Evolutionary conservation across 2,888 invertebrate genomes (phyloP).

Genomic region (Resseliella maxima): DNA sequence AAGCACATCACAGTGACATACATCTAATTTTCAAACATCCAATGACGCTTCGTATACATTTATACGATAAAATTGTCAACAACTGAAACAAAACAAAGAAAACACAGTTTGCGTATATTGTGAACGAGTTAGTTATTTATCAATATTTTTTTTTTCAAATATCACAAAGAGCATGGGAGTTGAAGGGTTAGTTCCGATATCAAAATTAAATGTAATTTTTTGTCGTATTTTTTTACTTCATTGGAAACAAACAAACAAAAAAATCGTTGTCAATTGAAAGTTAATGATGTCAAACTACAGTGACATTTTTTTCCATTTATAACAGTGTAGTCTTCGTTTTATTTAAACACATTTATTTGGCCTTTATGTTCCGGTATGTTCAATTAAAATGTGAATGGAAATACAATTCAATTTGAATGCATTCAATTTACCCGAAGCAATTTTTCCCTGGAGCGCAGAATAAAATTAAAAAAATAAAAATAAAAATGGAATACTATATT

Average conservation of each 20-base stretch:
- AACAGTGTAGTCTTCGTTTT: no score
- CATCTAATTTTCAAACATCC: not conserved
- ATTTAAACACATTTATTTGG: no score
- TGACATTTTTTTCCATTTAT: no score
- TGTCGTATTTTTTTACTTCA: not conserved
- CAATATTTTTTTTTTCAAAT: no score
- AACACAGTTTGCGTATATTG: not conserved
- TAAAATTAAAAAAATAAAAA: not conserved
- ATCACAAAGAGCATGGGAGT: not conserved
- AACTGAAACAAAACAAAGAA: not conserved
- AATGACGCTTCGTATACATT: not conserved
- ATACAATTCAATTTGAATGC: not conserved
- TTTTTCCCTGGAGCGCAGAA: not conserved
- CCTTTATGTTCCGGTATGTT: no score
- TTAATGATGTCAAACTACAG: no score
- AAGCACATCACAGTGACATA: not conserved
- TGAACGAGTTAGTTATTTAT: no score
- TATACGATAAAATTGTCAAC: no score
- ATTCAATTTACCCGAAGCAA: not conserved
- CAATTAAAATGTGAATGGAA: not conserved
- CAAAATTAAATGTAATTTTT: not conserved
- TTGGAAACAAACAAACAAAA: no score
- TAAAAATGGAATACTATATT: no score
- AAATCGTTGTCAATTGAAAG: no score
- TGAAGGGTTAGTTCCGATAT: slow-evolving; percentile 22